Percentiles rank a stretch among this genome's conserved stretches.
Evolutionary conservation across 2,888 invertebrate species (phyloP).

Genomic region (Oscheius sp.): DNA sequence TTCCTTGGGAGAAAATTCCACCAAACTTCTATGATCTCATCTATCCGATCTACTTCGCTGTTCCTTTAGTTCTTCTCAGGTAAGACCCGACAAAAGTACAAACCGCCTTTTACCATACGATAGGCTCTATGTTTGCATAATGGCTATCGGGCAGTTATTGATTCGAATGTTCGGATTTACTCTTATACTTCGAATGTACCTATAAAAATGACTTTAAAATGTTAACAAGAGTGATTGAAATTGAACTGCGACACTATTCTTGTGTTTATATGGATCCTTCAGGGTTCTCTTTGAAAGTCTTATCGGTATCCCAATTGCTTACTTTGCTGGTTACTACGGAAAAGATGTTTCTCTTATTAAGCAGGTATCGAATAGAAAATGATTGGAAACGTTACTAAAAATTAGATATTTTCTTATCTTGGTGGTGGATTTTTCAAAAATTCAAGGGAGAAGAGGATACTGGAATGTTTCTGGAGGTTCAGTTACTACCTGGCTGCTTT

Average conservation of each 20-base stretch:
- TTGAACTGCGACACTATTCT: not conserved
- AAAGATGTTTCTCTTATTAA: conserved; percentile 22
- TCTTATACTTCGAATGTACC: no score
- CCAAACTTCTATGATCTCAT: conserved; percentile 54
- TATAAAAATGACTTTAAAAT: no score
- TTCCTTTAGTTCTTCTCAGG: conserved; percentile 56
- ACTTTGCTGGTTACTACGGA: conserved; percentile 46
- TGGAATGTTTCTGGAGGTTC: conserved; percentile 65
- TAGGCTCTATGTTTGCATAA: conserved; percentile 23
- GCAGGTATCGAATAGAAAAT: not conserved
- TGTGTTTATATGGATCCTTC: conserved; percentile 13
- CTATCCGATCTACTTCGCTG: conserved; percentile 58
- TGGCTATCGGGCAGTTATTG: conserved; percentile 23
- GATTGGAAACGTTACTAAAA: not conserved
- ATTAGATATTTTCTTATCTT: conserved; percentile 42
- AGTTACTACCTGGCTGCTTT: conserved; percentile 56
- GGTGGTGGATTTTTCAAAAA: conserved; percentile 61
- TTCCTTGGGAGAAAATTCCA: conserved; percentile 57
- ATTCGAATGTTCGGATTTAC: no score
- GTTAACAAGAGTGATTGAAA: no score
- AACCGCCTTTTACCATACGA: conserved; percentile 20
- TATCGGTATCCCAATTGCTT: conserved; percentile 55
- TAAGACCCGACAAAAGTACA: conserved; percentile 8
- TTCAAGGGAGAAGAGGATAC: conserved; percentile 59
- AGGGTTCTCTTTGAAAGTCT: conserved; percentile 59